These are phyloP conservation scores for Orientallactaga sibirica DNA, from an alignment of 2,797 vertebrate species.

Conservation along the genomic window DNA sequence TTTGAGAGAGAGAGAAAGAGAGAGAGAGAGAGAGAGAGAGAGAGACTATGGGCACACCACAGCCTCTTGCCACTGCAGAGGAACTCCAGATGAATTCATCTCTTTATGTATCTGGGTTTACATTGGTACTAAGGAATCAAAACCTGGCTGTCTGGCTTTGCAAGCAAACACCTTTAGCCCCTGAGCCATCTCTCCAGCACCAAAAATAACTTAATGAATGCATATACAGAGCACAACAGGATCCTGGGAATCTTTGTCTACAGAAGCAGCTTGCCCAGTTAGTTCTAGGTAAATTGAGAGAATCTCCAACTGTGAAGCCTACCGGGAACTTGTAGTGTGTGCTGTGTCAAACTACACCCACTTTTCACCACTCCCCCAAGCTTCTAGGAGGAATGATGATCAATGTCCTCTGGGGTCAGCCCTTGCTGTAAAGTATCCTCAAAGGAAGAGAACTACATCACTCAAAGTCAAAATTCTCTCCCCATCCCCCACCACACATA, in stretches of 20 bases:
- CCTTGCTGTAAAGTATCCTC: background rate
- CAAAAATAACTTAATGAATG: background rate
- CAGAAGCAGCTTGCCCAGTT: background rate
- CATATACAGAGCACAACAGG: background rate
- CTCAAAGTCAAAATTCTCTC: background rate
- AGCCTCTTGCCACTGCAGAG: too few relatives aligned
- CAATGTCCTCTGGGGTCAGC: background rate
- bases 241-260: constrained; percentile 11
- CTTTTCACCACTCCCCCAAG: background rate
- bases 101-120: too few relatives aligned
- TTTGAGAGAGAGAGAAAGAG: too few relatives aligned
- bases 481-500: too few relatives aligned
- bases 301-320: background rate
- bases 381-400: background rate
- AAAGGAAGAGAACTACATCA: background rate
- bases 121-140: too few relatives aligned
- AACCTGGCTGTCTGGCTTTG: too few relatives aligned
- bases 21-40: too few relatives aligned
- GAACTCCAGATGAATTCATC: too few relatives aligned
- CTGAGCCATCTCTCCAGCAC: too few relatives aligned
- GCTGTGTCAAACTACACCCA: background rate
- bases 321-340: background rate
- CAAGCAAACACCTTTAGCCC: too few relatives aligned
- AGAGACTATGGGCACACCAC: too few relatives aligned
- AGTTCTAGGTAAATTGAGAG: background rate